Evolutionary conservation across 2,797 vertebrate genomes (phyloP).

Genomic region (Novumbra hubbsi): DNA sequence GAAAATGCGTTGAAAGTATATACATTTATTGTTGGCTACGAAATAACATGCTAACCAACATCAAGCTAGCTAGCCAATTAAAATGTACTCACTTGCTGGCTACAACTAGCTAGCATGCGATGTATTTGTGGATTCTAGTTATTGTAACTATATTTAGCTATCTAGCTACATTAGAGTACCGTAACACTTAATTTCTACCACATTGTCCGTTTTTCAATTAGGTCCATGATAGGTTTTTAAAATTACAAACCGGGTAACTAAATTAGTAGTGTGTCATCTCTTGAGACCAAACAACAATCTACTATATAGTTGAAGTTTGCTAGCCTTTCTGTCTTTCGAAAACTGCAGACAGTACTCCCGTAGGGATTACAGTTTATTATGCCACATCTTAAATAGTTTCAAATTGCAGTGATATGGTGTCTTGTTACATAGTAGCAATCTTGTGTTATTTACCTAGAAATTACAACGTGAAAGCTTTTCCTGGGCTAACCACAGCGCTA

Average conservation of each 20-base stretch:
- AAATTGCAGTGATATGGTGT: not conserved
- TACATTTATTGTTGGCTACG: conserved; percentile 26
- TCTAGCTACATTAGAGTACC: not conserved
- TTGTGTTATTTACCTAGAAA: conserved; percentile 39
- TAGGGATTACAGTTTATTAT: too few relatives aligned
- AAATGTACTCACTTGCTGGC: conserved; percentile 10
- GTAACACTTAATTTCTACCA: not conserved
- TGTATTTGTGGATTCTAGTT: not conserved
- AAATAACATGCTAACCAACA: conserved; percentile 65
- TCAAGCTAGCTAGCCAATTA: conserved; percentile 18
- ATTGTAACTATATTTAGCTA: not conserved
- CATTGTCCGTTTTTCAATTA: not conserved
- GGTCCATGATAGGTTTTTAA: not conserved
- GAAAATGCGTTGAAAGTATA: conserved; percentile 10
- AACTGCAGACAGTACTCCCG: too few relatives aligned
- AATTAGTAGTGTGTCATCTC: not conserved
- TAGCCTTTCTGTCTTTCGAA: not conserved
- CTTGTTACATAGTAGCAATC: not conserved
- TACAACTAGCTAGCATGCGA: not conserved
- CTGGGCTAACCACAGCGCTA: conserved; percentile 9
- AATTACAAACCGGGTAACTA: not conserved
- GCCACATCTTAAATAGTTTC: not conserved
- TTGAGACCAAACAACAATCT: not conserved
- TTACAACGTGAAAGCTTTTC: conserved; percentile 52
- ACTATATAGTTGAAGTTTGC: not conserved